A percentile compares a stretch with the other conserved stretches of the same genome.
These are phyloP conservation scores for Drosophila kokeensis DNA, from an alignment of 2,888 invertebrate genomes.

Conservation along the genomic window DNA sequence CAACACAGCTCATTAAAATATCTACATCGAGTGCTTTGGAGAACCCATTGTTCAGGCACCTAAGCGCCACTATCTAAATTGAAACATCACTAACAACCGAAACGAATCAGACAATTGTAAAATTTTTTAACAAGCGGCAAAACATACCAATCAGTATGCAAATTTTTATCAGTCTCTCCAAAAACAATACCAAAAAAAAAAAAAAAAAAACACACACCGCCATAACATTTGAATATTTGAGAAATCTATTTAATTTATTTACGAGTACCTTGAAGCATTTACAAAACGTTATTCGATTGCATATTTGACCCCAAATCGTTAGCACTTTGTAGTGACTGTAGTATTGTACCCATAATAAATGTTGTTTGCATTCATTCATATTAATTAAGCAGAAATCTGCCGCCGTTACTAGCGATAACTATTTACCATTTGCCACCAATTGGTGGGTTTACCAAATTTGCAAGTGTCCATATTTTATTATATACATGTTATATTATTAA, in stretches of 20 bases:
- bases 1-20: slow-evolving; percentile 23
- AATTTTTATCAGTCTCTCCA: slow-evolving; percentile 43
- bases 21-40: slow-evolving; percentile 14
- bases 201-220: slow-evolving; percentile 30
- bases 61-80: slow-evolving; percentile 38
- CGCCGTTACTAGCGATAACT: slow-evolving; percentile 36
- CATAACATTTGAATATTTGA: slow-evolving; percentile 45
- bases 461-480: slow-evolving; percentile 38
- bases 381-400: slow-evolving; percentile 23
- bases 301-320: slow-evolving; percentile 30
- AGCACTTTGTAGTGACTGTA: slow-evolving; percentile 47
- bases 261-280: slow-evolving; percentile 69
- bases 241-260: slow-evolving; percentile 49
- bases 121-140: slow-evolving; percentile 1
- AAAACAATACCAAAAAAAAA: neutral
- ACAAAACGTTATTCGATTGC: slow-evolving; percentile 49
- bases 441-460: slow-evolving; percentile 8
- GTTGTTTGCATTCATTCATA: slow-evolving; percentile 40
- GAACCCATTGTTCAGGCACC: slow-evolving; percentile 31
- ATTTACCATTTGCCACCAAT: slow-evolving; percentile 1
- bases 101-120: slow-evolving; percentile 25
- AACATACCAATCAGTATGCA: slow-evolving; percentile 25
- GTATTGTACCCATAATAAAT: slow-evolving; percentile 39
- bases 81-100: slow-evolving; percentile 17
- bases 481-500: slow-evolving; percentile 15